These are phyloP conservation scores for Grus americana DNA, from an alignment of 2,113 vertebrate species.

Conservation along the genomic window DNA sequence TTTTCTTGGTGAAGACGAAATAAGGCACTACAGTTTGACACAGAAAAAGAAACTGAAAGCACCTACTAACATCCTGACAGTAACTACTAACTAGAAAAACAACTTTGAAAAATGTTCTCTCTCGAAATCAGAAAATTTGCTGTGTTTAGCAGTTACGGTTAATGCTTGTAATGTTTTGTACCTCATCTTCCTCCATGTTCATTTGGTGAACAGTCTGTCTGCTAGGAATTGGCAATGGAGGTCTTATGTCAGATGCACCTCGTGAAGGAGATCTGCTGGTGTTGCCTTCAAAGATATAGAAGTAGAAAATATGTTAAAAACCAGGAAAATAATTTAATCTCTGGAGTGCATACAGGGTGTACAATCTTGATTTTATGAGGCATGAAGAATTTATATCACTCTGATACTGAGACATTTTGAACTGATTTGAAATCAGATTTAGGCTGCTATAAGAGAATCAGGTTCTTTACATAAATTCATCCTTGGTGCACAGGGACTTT, in stretches of 20 bases:
- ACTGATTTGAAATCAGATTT: background rate
- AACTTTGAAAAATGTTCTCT: background rate
- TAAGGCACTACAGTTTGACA: background rate
- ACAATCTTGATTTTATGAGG: background rate
- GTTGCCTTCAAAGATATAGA: conserved; percentile 8
- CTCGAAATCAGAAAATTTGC: background rate
- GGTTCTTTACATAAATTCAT: background rate
- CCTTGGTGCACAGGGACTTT: background rate
- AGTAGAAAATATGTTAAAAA: background rate
- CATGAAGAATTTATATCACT: background rate
- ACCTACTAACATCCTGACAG: background rate
- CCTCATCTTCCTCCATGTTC: conserved; percentile 48
- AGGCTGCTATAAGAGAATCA: background rate
- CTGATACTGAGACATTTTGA: background rate
- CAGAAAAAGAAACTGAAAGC: conserved; percentile 35
- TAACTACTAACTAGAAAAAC: background rate
- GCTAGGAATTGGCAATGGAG: conserved; percentile 63
- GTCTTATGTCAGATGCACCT: conserved; percentile 52
- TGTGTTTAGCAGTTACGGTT: background rate
- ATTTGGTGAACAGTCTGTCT: conserved; percentile 39
- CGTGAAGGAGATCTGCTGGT: conserved; percentile 68
- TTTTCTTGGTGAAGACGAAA: background rate
- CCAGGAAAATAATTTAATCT: background rate
- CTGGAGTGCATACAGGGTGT: background rate
- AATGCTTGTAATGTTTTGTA: background rate